Conservation (phyloP, 2,113 vertebrate genomes). For the Lates calcarifer region DNA sequence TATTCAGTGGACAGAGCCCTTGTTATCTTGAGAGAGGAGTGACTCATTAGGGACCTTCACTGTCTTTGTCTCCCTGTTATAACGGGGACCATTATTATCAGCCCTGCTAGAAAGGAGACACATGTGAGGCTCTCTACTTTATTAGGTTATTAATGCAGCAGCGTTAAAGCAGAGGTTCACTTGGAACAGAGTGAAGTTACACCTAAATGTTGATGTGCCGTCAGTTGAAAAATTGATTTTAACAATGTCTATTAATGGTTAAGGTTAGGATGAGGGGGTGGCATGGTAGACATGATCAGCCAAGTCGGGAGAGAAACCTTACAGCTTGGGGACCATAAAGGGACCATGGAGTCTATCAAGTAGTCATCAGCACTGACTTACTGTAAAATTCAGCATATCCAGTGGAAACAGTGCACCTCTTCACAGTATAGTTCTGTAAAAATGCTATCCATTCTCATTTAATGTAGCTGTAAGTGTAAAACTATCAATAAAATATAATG, state of each 20-base stretch:
- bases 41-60: slow-evolving; percentile 26
- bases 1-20: not conserved
- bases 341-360: not conserved
- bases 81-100: slow-evolving; percentile 13
- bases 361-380: slow-evolving; percentile 1
- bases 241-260: not conserved
- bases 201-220: slow-evolving; percentile 12
- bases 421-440: not conserved
- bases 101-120: not conserved
- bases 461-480: not conserved
- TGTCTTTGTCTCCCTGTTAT: slow-evolving; percentile 24
- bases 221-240: slow-evolving; percentile 9
- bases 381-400: not conserved
- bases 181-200: not conserved
- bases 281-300: not conserved
- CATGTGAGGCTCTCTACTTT: not conserved
- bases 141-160: not conserved
- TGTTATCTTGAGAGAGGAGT: slow-evolving; percentile 22
- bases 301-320: not conserved
- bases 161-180: not conserved
- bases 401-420: slow-evolving; percentile 1
- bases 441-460: slow-evolving; percentile 30
- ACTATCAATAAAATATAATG: slow-evolving; percentile 23
- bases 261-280: not conserved
- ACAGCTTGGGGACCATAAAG: slow-evolving; percentile 1